Conservation (phyloP, 2,888 invertebrate genomes). For the Callosobruchus maculatus region DNA sequence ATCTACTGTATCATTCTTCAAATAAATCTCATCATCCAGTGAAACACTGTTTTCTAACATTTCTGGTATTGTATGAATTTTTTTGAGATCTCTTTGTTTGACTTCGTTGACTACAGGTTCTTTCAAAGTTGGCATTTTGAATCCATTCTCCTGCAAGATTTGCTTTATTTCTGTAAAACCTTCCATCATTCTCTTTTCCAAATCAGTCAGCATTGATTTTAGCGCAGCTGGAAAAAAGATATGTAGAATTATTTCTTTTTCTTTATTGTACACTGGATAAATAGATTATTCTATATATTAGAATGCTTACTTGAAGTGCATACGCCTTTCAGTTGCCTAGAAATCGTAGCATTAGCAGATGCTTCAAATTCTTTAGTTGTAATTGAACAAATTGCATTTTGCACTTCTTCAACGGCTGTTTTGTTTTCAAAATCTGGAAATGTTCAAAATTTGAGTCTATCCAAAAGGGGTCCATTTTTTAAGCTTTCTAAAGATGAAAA, state of each 20-base stretch:
- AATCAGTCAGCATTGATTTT: slow-evolving; percentile 14
- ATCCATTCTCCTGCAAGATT: slow-evolving; percentile 16
- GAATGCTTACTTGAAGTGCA: slow-evolving; percentile 59
- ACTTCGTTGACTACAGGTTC: no score
- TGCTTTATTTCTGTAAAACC: slow-evolving; percentile 22
- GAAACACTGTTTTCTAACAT: not conserved
- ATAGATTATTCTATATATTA: no score
- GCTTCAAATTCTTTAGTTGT: slow-evolving; percentile 65
- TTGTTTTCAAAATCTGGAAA: not conserved
- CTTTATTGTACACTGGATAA: no score
- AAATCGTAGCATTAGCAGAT: slow-evolving; percentile 67
- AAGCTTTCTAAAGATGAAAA: no score
- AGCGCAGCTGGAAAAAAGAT: slow-evolving; percentile 13
- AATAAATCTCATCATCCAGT: slow-evolving; percentile 27
- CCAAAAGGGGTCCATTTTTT: no score
- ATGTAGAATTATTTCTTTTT: not conserved
- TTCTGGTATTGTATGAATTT: no score
- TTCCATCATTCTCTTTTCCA: slow-evolving; percentile 20
- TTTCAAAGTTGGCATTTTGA: slow-evolving; percentile 2
- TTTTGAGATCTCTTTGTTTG: no score
- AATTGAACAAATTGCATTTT: slow-evolving; percentile 67
- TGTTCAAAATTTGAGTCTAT: no score
- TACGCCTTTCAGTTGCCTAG: slow-evolving; percentile 64
- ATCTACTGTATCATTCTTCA: slow-evolving; percentile 36
- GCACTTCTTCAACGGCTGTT: slow-evolving; percentile 52